phyloP scores from a whole-genome alignment of 2,113 vertebrate species.

The Limnothrissa miodon region DNA sequence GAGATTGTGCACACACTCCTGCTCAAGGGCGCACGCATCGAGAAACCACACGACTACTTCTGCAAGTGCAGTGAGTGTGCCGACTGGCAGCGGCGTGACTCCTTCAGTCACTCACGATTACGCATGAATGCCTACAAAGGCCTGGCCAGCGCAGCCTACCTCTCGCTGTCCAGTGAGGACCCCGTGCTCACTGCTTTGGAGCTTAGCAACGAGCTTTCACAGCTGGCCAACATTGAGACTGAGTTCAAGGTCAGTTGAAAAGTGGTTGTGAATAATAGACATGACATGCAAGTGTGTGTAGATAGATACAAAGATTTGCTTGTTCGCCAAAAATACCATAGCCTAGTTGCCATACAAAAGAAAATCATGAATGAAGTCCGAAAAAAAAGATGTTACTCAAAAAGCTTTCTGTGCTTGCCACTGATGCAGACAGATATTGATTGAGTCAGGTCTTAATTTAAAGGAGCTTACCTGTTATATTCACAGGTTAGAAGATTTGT shows the following conservation, averaged over 20 bases:
- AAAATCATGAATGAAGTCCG: too few relatives aligned
- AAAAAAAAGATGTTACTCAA: too few relatives aligned
- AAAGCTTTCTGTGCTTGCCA: too few relatives aligned
- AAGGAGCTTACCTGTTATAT: neutral
- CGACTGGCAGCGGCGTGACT: conserved; percentile 80
- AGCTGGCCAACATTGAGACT: conserved; percentile 86
- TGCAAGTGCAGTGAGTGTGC: conserved; percentile 81
- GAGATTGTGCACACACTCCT: conserved; percentile 76
- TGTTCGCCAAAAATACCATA: neutral
- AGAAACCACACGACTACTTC: conserved; percentile 86
- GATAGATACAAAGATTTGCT: neutral
- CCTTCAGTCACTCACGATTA: conserved; percentile 85
- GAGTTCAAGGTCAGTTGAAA: conserved; percentile 82
- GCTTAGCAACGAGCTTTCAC: conserved; percentile 85
- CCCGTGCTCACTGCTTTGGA: conserved; percentile 70
- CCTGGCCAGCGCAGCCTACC: conserved; percentile 83
- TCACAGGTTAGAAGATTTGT: conserved; percentile 8
- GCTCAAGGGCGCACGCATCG: conserved; percentile 81
- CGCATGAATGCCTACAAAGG: conserved; percentile 87
- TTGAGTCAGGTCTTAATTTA: neutral
- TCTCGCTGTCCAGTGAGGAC: conserved; percentile 85
- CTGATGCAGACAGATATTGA: neutral
- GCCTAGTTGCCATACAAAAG: neutral
- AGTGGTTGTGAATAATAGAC: neutral
- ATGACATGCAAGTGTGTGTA: neutral